These are phyloP conservation scores for Syngnathus acus DNA, from an alignment of 2,797 vertebrate genomes.

Conservation along the genomic window DNA sequence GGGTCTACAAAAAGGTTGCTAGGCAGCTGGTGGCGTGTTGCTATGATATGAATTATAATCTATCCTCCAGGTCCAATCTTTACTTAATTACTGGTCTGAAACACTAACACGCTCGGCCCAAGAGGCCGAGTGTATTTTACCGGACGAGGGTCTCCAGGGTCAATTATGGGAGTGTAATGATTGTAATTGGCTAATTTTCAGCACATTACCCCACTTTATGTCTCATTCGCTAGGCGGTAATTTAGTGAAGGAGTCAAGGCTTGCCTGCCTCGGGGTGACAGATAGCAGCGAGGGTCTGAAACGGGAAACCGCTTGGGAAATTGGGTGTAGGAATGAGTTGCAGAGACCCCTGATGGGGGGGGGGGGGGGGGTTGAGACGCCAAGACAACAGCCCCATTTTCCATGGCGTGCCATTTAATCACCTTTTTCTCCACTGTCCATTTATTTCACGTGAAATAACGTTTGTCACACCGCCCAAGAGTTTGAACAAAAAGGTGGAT, in stretches of 20 bases:
- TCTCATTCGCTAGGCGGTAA: conserved; percentile 53
- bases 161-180: conserved; percentile 62
- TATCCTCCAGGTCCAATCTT: conserved; percentile 42
- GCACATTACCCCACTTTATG: conserved; percentile 64
- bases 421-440: too few relatives aligned
- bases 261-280: conserved; percentile 34
- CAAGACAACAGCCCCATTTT: too few relatives aligned
- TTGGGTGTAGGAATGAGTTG: conserved; percentile 48
- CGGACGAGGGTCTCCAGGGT: conserved; percentile 55
- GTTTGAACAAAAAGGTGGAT: conserved; percentile 36
- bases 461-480: conserved; percentile 35
- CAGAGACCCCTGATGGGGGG: conserved; percentile 23
- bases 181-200: conserved; percentile 63
- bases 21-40: conserved; percentile 28
- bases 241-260: conserved; percentile 54
- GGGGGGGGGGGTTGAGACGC: conserved; percentile 16
- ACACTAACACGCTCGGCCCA: conserved; percentile 24
- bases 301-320: conserved; percentile 47
- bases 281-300: conserved; percentile 42
- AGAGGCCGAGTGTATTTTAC: conserved; percentile 37
- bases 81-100: conserved; percentile 45
- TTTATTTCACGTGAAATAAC: conserved; percentile 24
- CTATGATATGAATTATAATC: conserved; percentile 43
- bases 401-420: too few relatives aligned
- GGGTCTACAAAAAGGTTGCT: conserved; percentile 1